A percentile compares a stretch with the other conserved stretches of the same genome.
phyloP scores from a whole-genome alignment of 2,113 vertebrate species.

The Catharus minimus region DNA sequence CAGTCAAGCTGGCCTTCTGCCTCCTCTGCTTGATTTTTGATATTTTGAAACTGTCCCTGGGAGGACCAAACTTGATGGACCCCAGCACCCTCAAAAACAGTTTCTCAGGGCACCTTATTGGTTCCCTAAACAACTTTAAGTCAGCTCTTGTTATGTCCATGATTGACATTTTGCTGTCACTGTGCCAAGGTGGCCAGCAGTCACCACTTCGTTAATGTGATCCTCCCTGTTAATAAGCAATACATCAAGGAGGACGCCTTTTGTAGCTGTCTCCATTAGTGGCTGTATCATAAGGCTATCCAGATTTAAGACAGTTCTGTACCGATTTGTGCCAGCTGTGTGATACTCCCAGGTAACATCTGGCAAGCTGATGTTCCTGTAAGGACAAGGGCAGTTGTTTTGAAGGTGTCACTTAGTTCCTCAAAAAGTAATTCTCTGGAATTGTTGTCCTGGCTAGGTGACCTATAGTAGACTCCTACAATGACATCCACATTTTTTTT shows the following conservation, averaged over 20 bases:
- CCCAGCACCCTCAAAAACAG: background rate
- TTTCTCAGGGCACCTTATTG: background rate
- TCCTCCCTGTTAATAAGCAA: background rate
- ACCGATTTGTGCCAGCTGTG: background rate
- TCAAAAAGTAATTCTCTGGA: background rate
- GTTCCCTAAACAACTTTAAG: background rate
- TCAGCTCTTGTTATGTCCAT: background rate
- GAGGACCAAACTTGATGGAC: background rate
- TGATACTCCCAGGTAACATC: background rate
- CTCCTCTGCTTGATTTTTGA: background rate
- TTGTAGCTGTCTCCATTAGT: background rate
- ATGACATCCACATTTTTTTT: background rate
- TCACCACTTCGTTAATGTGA: rapidly evolving
- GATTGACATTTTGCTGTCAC: background rate
- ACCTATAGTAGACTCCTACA: rapidly evolving
- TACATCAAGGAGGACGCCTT: background rate
- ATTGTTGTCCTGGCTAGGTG: background rate
- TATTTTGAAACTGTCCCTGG: background rate
- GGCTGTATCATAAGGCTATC: too few relatives aligned
- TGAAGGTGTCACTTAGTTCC: background rate
- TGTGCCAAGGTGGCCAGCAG: background rate
- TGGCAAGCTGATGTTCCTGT: background rate
- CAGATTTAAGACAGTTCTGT: background rate
- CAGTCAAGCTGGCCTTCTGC: background rate
- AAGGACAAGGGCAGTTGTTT: background rate